Conservation (phyloP, 2,888 invertebrate genomes). For the Stenolophus ochropezus region DNA sequence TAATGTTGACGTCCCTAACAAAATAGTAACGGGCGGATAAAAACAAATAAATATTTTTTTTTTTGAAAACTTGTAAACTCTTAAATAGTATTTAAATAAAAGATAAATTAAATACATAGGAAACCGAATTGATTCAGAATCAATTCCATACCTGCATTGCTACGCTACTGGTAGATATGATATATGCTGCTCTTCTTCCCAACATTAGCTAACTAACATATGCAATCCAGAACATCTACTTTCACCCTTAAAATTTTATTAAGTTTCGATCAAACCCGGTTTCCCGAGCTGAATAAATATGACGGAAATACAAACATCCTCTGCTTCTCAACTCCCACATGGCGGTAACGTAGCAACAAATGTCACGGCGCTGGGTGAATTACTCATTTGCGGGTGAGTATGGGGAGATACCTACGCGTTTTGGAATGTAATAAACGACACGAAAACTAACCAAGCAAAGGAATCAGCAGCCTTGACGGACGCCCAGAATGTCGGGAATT, state of each 20-base stretch:
- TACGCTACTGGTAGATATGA: no score
- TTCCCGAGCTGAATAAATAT: neutral
- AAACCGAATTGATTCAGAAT: no score
- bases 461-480: conserved; percentile 19
- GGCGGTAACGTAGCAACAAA: neutral
- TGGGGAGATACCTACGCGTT: conserved; percentile 5
- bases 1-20: no score
- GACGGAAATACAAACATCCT: neutral
- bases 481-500: conserved; percentile 38
- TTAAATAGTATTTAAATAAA: no score
- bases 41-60: no score
- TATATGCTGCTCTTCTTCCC: neutral
- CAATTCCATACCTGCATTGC: no score
- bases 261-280: neutral
- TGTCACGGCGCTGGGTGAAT: neutral
- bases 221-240: no score
- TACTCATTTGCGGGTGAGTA: conserved; percentile 8
- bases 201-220: neutral
- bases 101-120: no score
- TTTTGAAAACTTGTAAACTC: no score
- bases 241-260: no score
- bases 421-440: conserved; percentile 45
- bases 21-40: no score
- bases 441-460: conserved; percentile 34
- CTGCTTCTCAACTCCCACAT: neutral